Evolutionary conservation across 2,888 invertebrate species (phyloP), one percentile per base, ranked within the genome.

Genomic region (Hemithea aestivaria): DNA sequence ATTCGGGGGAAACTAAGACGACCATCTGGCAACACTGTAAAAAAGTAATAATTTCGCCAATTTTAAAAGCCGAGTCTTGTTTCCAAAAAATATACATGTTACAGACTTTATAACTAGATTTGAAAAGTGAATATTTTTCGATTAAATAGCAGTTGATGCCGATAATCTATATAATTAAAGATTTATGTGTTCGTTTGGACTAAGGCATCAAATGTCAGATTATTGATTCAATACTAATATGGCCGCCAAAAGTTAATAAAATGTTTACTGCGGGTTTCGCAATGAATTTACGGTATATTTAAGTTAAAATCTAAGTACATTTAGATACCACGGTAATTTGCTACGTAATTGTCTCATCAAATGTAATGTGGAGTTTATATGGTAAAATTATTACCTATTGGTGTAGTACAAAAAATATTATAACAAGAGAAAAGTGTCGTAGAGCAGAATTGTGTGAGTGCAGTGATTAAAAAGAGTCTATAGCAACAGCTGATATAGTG

Each of bases 181-280:
- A 40, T 38, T 29, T 10, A 36, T 31, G 31, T 22, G 31, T 23
- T 38, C 24, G 16, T 23, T 7, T 22, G 8, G 31, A 7, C 7
- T 2, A 16, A 31, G 37, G 40, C 38, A 32, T 25, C 23, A 45
- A 46, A 35, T 41, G 40, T 35, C 40, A 25, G 10, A 41, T 45
- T 47, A 48, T 42, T 50, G 48, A 49, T 51, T 40, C 37, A 34
- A 52, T 66, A 59, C 74, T n/a, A 77, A 74, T 68, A 77, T 77
- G 77, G 77, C 77, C 63, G 68, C 68, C 64, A 56, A 46, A 53
- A 39, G 58, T 61, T 57, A 51, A 53, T 43, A 21, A 49, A 51
- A 62, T 67, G 67, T 71, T 71, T 72, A 69, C 62, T 47, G 58
- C 59, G 51, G n/a, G n/a, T n/a, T n/a, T n/a, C n/a, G n/a, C n/a